A percentile compares a stretch with the other conserved stretches of the same genome.
Evolutionary conservation across 2,888 invertebrate species (phyloP).

Genomic region (Clitarchus hookeri): DNA sequence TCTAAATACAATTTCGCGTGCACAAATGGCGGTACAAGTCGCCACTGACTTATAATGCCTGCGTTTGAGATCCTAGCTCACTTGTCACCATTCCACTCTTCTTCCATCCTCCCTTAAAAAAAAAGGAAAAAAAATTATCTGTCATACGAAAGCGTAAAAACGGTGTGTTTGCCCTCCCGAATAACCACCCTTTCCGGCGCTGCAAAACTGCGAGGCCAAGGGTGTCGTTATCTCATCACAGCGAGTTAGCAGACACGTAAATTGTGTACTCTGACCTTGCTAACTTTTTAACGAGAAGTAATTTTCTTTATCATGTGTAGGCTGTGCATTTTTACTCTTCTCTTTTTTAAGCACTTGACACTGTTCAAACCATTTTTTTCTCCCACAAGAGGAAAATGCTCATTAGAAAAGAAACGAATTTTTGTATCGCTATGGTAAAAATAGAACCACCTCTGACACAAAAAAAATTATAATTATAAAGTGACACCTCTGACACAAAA

Average conservation of each 20-base stretch:
- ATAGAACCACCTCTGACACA: not conserved
- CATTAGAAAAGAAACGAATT: not conserved
- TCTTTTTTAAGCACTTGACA: not conserved
- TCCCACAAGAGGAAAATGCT: not conserved
- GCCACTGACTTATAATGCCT: not conserved
- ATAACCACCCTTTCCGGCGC: not conserved
- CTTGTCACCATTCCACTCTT: not conserved
- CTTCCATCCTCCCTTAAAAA: not conserved
- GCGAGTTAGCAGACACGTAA: not conserved
- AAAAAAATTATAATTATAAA: too few species aligned
- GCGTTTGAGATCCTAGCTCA: not conserved
- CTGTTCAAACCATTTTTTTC: not conserved
- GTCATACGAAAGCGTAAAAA: not conserved
- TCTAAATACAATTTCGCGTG: too few species aligned
- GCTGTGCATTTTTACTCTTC: not conserved
- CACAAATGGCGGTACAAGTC: too few species aligned
- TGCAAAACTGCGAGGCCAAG: not conserved
- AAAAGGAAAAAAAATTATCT: not conserved
- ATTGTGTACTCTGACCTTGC: not conserved
- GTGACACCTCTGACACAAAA: too few species aligned
- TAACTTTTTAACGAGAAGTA: conserved; percentile 9
- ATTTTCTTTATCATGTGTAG: not conserved
- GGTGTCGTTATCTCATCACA: not conserved
- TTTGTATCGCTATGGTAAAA: not conserved
- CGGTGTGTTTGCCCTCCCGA: not conserved